phyloP scores from a whole-genome alignment of 2,888 invertebrate genomes.

The Pseudococcus longispinus region DNA sequence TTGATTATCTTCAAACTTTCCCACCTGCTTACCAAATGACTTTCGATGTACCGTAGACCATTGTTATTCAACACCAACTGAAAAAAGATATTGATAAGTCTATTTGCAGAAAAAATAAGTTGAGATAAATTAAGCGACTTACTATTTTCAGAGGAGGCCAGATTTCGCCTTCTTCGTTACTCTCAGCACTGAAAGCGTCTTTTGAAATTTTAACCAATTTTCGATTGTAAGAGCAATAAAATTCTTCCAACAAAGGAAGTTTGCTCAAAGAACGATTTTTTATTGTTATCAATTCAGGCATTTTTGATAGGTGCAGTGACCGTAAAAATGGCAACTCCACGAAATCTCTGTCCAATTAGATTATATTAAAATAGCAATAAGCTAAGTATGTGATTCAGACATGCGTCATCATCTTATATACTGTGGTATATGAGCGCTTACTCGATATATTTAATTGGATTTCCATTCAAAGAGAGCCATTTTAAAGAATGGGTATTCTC shows the following conservation, averaged over 20 bases:
- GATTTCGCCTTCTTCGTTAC: slow-evolving; percentile 65
- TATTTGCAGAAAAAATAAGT: background rate
- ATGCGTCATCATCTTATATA: background rate
- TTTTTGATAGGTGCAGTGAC: slow-evolving; percentile 74
- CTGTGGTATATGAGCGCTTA: slow-evolving; percentile 60
- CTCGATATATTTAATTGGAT: slow-evolving; percentile 71
- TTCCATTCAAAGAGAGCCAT: slow-evolving; percentile 73
- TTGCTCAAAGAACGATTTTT: slow-evolving; percentile 68
- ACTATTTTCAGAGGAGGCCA: slow-evolving; percentile 75
- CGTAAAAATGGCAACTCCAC: slow-evolving; percentile 70
- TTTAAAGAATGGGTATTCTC: slow-evolving; percentile 69
- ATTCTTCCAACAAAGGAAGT: slow-evolving; percentile 63
- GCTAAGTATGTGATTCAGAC: background rate
- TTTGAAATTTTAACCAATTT: slow-evolving; percentile 69
- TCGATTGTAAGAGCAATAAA: slow-evolving; percentile 73
- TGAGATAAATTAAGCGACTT: slow-evolving; percentile 57
- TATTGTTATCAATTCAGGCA: slow-evolving; percentile 69
- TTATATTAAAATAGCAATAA: background rate
- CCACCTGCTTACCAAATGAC: slow-evolving; percentile 74
- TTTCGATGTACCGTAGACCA: slow-evolving; percentile 72
- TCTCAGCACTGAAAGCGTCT: slow-evolving; percentile 66
- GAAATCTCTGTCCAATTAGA: slow-evolving; percentile 62
- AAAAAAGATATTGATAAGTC: slow-evolving; percentile 59
- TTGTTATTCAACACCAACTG: slow-evolving; percentile 78
- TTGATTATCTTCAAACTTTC: slow-evolving; percentile 72